Evolutionary conservation across 1,140 invertebrate genomes (phyloP).

Genomic region (Diorhabda elongata): DNA sequence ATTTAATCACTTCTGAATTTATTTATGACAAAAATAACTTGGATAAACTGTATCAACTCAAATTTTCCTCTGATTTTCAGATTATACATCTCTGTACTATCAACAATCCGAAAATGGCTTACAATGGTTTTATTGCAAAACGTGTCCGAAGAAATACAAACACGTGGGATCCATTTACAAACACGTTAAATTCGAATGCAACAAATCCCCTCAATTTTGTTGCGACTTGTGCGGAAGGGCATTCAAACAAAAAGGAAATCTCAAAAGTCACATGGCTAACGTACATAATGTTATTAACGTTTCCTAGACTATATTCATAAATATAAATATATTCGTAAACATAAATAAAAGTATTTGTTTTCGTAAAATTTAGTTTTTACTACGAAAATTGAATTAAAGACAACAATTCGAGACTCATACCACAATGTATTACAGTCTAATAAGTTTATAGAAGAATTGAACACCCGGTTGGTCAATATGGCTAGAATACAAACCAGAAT

Average conservation of each 20-base stretch:
- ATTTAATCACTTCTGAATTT: no score
- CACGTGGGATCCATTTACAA: constrained; percentile 1
- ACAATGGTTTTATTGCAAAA: constrained; percentile 8
- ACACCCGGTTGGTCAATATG: no score
- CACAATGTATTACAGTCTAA: constrained; percentile 1
- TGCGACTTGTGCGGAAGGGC: constrained; percentile 23
- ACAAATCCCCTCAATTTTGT: constrained; percentile 21
- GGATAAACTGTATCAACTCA: no score
- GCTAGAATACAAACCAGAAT: no score
- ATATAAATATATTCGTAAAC: background rate
- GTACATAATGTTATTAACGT: background rate
- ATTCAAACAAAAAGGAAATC: constrained; percentile 19
- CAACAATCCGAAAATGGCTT: background rate
- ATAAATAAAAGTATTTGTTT: background rate
- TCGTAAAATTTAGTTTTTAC: background rate
- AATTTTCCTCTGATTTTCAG: background rate
- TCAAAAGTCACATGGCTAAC: constrained; percentile 12
- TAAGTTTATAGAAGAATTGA: background rate
- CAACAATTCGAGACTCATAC: background rate
- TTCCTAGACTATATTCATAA: background rate
- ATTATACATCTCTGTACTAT: background rate
- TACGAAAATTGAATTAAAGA: background rate
- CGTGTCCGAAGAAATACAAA: constrained; percentile 18
- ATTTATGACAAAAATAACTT: no score
- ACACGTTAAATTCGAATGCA: constrained; percentile 27